Evolutionary conservation across 2,888 invertebrate species (phyloP).

Genomic region (Polyommatus icarus): DNA sequence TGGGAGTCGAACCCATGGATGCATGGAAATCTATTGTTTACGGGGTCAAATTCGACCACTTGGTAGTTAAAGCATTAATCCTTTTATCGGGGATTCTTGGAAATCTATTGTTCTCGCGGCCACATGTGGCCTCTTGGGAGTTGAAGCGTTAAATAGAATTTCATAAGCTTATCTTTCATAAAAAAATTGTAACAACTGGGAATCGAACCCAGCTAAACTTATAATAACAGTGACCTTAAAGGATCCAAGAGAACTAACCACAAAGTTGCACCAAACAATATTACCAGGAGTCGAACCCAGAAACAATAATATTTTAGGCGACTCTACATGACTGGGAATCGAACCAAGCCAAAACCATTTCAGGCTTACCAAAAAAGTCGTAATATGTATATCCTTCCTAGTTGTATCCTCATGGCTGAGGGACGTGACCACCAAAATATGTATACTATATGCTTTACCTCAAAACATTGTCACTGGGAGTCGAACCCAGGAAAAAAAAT

Average conservation of each 20-base stretch:
- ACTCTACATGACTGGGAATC: constrained; percentile 29
- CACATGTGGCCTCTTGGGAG: too few relatives aligned
- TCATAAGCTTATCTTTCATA: not conserved
- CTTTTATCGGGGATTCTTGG: too few relatives aligned
- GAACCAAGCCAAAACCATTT: constrained; percentile 31
- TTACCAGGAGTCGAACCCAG: not conserved
- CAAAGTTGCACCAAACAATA: not conserved
- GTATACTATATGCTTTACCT: not conserved
- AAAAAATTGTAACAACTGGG: not conserved
- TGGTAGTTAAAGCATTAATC: too few relatives aligned
- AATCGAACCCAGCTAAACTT: not conserved
- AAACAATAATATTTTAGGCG: not conserved
- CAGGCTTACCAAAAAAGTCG: too few relatives aligned
- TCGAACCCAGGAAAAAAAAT: constrained; percentile 34
- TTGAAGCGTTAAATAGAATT: not conserved
- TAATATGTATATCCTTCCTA: not conserved
- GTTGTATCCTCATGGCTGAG: too few relatives aligned
- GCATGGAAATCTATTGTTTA: too few relatives aligned
- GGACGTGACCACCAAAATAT: too few relatives aligned
- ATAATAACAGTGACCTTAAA: not conserved
- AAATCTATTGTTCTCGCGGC: too few relatives aligned
- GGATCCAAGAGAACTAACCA: not conserved
- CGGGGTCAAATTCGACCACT: too few relatives aligned
- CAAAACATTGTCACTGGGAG: constrained; percentile 32
- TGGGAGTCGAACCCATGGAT: constrained; percentile 4